Evolutionary conservation across 2,113 vertebrate species (phyloP).

Genomic region (Tragelaphus buxtoni): DNA sequence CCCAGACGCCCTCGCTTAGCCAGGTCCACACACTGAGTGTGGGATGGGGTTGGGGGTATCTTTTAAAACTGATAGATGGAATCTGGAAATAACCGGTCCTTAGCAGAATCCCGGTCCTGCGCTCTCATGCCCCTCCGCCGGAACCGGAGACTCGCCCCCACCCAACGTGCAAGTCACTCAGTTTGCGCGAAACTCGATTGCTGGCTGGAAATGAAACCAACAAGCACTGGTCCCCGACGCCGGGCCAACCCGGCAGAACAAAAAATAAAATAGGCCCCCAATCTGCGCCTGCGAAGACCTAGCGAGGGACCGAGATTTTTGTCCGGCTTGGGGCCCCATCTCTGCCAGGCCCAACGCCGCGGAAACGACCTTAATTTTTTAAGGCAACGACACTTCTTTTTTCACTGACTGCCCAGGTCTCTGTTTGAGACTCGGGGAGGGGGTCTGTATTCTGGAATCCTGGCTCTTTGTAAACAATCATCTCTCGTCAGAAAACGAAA

Average conservation of each 20-base stretch:
- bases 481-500: constrained; percentile 1
- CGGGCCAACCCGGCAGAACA: not conserved
- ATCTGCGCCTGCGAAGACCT: not conserved
- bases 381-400: not conserved
- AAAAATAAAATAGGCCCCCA: constrained; percentile 37
- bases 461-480: not conserved
- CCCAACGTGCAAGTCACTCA: not conserved
- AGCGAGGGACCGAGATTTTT: constrained; percentile 19
- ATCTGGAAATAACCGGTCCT: not conserved
- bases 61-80: not conserved
- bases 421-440: not conserved
- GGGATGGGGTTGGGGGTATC: not conserved
- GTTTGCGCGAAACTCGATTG: not conserved
- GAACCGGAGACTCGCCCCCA: not conserved
- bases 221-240: not conserved
- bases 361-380: not conserved
- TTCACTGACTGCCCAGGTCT: not conserved
- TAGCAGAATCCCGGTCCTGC: not conserved
- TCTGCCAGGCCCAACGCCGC: not conserved
- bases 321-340: not conserved
- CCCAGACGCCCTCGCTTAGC: not conserved
- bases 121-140: not conserved
- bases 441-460: not conserved
- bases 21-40: not conserved
- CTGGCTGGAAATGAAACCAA: constrained; percentile 45